Conservation (phyloP, 1,140 invertebrate genomes). For the Leptopilina clavipes region DNA sequence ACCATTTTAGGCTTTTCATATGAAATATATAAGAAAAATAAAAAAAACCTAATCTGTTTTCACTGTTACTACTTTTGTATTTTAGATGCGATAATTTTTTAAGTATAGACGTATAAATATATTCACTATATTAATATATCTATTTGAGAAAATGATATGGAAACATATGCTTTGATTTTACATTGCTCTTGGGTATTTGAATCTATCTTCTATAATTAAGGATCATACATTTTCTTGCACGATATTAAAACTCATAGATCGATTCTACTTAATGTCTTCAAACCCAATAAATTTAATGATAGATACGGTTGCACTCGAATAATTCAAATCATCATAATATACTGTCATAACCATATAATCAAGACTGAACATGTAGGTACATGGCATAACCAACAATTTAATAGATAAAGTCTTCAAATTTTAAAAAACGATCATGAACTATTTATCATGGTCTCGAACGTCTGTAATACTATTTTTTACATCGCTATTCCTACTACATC, state of each 20-base stretch:
- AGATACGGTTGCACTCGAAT: neutral
- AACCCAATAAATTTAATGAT: neutral
- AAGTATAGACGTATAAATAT: too few species aligned
- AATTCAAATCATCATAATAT: conserved; percentile 15
- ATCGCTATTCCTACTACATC: too few species aligned
- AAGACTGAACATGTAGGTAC: neutral
- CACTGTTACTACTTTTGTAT: too few species aligned
- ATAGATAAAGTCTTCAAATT: neutral
- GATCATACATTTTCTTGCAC: neutral
- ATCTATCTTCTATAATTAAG: conserved; percentile 10
- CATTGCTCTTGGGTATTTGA: neutral
- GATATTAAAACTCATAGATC: conserved; percentile 9
- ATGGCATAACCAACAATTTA: neutral
- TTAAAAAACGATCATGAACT: too few species aligned
- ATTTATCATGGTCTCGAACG: too few species aligned
- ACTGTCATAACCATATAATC: neutral
- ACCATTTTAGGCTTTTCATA: neutral
- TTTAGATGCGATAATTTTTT: too few species aligned
- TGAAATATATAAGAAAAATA: neutral
- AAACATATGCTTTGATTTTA: neutral
- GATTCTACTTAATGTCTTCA: neutral
- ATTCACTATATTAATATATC: neutral
- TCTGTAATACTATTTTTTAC: too few species aligned
- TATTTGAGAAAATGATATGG: neutral
- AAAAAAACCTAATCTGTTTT: too few species aligned